These are phyloP conservation scores for Eclectus roratus DNA, from an alignment of 2,113 vertebrate genomes.

Conservation along the genomic window DNA sequence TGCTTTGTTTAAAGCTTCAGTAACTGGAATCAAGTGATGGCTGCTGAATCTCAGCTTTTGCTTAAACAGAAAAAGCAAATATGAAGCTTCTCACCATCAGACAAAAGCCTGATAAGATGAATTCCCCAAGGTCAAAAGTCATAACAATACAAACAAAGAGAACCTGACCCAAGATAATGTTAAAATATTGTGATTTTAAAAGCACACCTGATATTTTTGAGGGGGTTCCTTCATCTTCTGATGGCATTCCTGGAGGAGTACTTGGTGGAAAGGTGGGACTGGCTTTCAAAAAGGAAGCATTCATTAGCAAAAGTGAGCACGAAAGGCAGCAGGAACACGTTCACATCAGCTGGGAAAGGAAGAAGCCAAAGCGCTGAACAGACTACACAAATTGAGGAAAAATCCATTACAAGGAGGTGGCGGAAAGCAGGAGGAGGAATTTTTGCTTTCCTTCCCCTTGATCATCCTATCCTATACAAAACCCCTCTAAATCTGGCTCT, in stretches of 20 bases:
- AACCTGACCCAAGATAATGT: background rate
- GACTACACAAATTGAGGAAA: background rate
- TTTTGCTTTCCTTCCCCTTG: constrained; percentile 12
- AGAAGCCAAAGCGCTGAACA: background rate
- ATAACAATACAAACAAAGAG: background rate
- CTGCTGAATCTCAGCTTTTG: background rate
- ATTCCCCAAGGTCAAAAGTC: background rate
- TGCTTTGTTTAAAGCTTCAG: background rate
- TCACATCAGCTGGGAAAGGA: background rate
- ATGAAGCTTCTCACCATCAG: background rate
- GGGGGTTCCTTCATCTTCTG: background rate
- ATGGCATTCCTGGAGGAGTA: background rate
- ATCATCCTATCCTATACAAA: background rate
- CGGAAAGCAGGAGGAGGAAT: background rate
- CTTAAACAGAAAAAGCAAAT: background rate
- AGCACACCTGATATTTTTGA: background rate
- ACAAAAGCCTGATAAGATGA: constrained; percentile 21
- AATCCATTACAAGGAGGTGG: background rate
- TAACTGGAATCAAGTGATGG: background rate
- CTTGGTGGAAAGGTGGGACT: background rate
- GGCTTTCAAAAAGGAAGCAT: background rate
- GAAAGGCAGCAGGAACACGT: background rate
- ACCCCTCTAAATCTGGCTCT: background rate
- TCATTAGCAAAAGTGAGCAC: background rate
- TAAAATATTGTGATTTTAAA: background rate